Percentiles rank a stretch among this genome's conserved stretches.
These are phyloP conservation scores for Tokudaia muenninki DNA, from an alignment of 2,797 vertebrate species.

Conservation along the genomic window DNA sequence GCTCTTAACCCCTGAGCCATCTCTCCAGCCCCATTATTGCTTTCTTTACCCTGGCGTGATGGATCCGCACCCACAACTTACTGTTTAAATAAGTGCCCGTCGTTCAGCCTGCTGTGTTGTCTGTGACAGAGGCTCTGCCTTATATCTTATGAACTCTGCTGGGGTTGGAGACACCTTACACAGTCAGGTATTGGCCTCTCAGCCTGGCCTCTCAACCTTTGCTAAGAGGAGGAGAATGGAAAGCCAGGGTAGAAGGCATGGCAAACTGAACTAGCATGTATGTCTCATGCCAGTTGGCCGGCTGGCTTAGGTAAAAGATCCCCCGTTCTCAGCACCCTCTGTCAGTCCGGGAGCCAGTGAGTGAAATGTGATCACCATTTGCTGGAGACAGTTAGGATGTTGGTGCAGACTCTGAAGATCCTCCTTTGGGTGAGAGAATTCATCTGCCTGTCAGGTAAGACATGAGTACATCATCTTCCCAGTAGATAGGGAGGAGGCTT, in stretches of 20 bases:
- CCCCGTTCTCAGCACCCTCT: background rate
- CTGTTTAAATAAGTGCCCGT: background rate
- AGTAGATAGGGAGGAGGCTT: background rate
- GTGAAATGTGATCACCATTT: background rate
- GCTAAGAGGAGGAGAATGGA: background rate
- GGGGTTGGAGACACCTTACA: background rate
- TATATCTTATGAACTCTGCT: background rate
- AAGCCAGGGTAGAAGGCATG: background rate
- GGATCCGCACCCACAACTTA: background rate
- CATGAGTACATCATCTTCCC: too few relatives aligned
- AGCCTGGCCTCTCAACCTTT: background rate
- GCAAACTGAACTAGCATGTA: background rate
- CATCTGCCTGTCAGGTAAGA: background rate
- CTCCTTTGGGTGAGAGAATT: background rate
- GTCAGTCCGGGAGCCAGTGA: background rate
- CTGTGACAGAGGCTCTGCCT: background rate
- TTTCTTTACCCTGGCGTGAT: background rate
- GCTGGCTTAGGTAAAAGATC: background rate
- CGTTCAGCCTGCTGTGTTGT: background rate
- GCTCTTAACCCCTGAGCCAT: too few relatives aligned
- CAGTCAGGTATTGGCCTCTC: background rate
- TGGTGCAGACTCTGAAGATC: background rate
- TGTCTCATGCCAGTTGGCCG: background rate
- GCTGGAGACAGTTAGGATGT: background rate
- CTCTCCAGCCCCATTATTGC: background rate